These are phyloP conservation scores for Halesus radiatus DNA, from an alignment of 1,140 invertebrate species.

Conservation along the genomic window DNA sequence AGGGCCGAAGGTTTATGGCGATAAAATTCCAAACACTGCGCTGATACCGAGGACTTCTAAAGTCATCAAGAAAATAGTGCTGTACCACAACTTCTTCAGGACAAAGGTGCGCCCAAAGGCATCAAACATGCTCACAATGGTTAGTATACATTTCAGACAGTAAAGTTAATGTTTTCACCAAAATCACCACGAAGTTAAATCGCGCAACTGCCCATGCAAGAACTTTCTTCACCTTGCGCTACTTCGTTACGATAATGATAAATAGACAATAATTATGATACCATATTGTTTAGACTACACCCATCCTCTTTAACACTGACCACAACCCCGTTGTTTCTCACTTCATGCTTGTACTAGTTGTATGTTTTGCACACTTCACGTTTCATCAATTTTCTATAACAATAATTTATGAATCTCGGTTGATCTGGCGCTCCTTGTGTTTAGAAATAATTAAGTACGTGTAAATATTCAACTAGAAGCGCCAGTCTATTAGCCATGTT, in stretches of 20 bases:
- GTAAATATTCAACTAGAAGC: slow-evolving; percentile 4
- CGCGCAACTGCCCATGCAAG: no score
- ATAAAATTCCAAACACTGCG: slow-evolving; percentile 73
- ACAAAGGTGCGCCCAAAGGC: slow-evolving; percentile 80
- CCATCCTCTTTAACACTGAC: no score
- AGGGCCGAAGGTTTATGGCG: slow-evolving; percentile 73
- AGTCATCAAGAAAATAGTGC: slow-evolving; percentile 79
- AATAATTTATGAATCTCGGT: neutral
- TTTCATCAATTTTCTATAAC: neutral
- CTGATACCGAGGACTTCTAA: slow-evolving; percentile 72
- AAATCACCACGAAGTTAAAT: no score
- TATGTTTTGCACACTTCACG: no score
- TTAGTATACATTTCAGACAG: slow-evolving; percentile 62
- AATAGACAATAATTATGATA: no score
- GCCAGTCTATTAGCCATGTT: slow-evolving; percentile 3
- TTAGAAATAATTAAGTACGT: neutral
- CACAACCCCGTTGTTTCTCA: no score
- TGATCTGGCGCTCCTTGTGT: slow-evolving; percentile 3
- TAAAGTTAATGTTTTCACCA: no score
- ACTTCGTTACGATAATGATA: no score
- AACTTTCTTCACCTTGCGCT: no score
- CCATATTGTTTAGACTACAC: no score
- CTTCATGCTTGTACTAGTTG: no score
- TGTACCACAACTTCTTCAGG: slow-evolving; percentile 85
- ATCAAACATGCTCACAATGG: slow-evolving; percentile 87